Conservation (phyloP, 2,797 vertebrate species). For the Lindbergichthys nudifrons region DNA sequence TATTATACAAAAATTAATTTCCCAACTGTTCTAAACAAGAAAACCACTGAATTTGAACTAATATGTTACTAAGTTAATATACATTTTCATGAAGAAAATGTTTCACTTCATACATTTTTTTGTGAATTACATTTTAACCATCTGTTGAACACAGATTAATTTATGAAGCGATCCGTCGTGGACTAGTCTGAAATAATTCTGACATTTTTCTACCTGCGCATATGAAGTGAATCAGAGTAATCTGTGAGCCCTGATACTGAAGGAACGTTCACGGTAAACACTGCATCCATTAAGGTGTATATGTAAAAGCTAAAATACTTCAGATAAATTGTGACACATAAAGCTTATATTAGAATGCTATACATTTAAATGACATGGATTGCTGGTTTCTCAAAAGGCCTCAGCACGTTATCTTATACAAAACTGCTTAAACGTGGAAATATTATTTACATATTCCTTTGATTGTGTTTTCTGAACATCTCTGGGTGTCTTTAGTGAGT, state of each 20-base stretch:
- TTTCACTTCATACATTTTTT: background rate
- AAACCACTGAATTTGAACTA: background rate
- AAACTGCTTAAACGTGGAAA: background rate
- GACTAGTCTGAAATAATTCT: background rate
- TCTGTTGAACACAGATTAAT: background rate
- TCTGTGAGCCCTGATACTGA: background rate
- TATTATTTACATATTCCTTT: background rate
- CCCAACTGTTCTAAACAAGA: no score
- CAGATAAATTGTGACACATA: background rate
- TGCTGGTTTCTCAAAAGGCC: slow-evolving; percentile 11
- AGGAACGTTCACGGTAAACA: slow-evolving; percentile 6
- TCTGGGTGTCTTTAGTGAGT: background rate
- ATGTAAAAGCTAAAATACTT: background rate
- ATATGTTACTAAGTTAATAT: background rate
- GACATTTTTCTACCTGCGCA: background rate
- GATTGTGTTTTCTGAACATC: background rate
- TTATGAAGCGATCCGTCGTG: background rate
- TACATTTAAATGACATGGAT: background rate
- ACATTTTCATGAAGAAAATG: background rate
- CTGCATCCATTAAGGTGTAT: background rate
- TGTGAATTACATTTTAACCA: background rate
- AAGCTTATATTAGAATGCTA: background rate
- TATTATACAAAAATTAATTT: background rate
- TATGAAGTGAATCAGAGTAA: background rate
- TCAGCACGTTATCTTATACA: background rate